A percentile compares a stretch with the other conserved stretches of the same genome.
phyloP scores from a whole-genome alignment of 2,888 invertebrate species.

The Ptychoptera albimana region DNA sequence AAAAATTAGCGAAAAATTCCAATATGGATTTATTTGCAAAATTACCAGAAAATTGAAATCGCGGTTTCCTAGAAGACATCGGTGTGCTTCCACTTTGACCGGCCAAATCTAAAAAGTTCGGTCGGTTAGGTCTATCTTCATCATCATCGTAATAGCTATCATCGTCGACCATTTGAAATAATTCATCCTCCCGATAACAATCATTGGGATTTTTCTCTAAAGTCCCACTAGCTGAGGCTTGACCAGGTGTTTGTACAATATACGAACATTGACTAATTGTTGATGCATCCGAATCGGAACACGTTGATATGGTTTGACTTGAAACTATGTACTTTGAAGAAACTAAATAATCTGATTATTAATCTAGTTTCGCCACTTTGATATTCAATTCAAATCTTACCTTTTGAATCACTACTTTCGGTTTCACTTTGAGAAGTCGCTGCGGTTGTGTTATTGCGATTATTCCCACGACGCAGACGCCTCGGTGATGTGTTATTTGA shows the following conservation, averaged over 20 bases:
- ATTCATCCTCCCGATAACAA: constrained; percentile 8
- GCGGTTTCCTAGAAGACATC: constrained; percentile 46
- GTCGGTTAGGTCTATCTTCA: constrained; percentile 32
- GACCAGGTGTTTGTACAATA: constrained; percentile 8
- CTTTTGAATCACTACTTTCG: constrained; percentile 10
- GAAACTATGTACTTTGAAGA: constrained; percentile 10
- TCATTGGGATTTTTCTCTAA: neutral
- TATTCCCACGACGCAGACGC: constrained; percentile 11
- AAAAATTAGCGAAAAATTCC: neutral
- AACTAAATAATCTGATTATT: neutral
- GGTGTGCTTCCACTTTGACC: constrained; percentile 40
- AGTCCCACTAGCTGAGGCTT: neutral
- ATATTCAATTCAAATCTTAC: constrained; percentile 2
- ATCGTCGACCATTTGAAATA: constrained; percentile 9
- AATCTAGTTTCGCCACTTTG: too few relatives aligned
- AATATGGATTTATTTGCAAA: constrained; percentile 7
- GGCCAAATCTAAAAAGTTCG: constrained; percentile 46
- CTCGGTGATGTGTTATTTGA: constrained; percentile 19
- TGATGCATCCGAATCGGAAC: constrained; percentile 13
- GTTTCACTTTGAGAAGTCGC: constrained; percentile 11
- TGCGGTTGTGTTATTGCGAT: constrained; percentile 7
- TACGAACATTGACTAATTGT: constrained; percentile 11
- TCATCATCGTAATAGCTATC: constrained; percentile 9
- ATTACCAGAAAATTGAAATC: constrained; percentile 51
- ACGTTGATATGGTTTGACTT: constrained; percentile 12